phyloP scores from a whole-genome alignment of 2,797 vertebrate species.

The Malacoctenus gilli region DNA sequence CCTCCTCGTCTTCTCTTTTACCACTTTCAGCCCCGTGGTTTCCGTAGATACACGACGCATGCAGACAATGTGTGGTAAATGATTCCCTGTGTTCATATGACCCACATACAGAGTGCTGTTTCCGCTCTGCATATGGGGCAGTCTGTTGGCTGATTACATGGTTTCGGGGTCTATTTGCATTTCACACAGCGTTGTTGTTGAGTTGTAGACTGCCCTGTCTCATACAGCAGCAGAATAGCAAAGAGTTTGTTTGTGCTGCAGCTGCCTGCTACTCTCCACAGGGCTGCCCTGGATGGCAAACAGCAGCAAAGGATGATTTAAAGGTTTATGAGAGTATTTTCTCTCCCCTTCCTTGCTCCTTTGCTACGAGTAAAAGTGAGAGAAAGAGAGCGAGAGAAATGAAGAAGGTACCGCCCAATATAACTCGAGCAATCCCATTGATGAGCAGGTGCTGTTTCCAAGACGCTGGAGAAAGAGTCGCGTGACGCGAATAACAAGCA shows the following conservation, averaged over 20 bases:
- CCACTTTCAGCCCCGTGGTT: slow-evolving; percentile 12
- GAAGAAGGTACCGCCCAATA: slow-evolving; percentile 22
- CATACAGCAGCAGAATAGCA: slow-evolving; percentile 21
- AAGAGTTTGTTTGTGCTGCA: slow-evolving; percentile 30
- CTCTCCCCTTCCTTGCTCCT: slow-evolving; percentile 19
- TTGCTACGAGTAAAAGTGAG: neutral
- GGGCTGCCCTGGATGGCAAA: slow-evolving; percentile 35
- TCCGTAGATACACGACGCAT: slow-evolving; percentile 14
- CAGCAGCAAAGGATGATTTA: slow-evolving; percentile 37
- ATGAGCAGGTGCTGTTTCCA: slow-evolving; percentile 25
- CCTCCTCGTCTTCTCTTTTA: too few relatives aligned
- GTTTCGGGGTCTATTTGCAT: slow-evolving; percentile 41
- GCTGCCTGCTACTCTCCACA: slow-evolving; percentile 35
- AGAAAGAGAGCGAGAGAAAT: neutral
- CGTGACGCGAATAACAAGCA: slow-evolving; percentile 24
- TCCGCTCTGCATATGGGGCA: slow-evolving; percentile 29
- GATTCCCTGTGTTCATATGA: slow-evolving; percentile 10
- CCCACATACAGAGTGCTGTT: slow-evolving; percentile 25
- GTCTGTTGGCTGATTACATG: slow-evolving; percentile 25
- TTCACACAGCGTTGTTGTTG: slow-evolving; percentile 23
- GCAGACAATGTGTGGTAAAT: slow-evolving; percentile 41
- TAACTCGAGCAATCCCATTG: slow-evolving; percentile 4
- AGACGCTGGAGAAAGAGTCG: neutral
- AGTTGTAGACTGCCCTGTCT: slow-evolving; percentile 10
- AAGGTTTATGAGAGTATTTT: slow-evolving; percentile 35